phyloP scores from a whole-genome alignment of 1,140 invertebrate genomes.

The Drosophila triauraria region DNA sequence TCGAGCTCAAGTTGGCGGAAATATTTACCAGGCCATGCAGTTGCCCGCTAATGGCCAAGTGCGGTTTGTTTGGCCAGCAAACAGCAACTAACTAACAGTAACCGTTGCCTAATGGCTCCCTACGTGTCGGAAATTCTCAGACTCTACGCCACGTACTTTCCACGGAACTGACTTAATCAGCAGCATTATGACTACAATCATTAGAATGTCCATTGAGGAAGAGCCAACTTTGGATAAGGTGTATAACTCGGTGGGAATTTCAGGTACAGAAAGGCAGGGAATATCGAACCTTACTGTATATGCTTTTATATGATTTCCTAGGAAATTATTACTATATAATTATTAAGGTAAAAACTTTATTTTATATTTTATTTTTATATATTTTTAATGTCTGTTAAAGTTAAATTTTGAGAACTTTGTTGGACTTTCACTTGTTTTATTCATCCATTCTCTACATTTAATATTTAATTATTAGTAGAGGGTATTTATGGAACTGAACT shows the following conservation, averaged over 20 bases:
- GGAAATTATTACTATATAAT: no score
- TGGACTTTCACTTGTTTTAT: no score
- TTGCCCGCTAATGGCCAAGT: constrained; percentile 19
- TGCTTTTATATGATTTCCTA: no score
- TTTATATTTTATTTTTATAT: no score
- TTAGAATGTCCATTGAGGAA: constrained; percentile 1
- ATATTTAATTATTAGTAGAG: no score
- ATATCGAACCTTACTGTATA: no score
- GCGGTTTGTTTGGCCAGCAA: constrained; percentile 21
- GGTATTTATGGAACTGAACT: no score
- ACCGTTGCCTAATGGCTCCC: constrained; percentile 2
- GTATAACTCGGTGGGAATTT: background rate
- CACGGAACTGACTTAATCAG: background rate
- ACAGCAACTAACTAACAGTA: constrained; percentile 2
- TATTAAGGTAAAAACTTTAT: no score
- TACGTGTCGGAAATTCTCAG: constrained; percentile 5
- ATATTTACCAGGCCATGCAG: constrained; percentile 23
- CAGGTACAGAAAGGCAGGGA: no score
- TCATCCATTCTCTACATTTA: no score
- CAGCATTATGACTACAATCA: background rate
- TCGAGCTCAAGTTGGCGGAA: constrained; percentile 7
- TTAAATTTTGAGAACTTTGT: no score
- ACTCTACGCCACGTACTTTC: background rate
- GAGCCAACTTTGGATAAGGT: background rate
- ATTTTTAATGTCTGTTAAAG: no score